Evolutionary conservation across 2,797 vertebrate species (phyloP).

Genomic region (Eurystomus glaucurus): DNA sequence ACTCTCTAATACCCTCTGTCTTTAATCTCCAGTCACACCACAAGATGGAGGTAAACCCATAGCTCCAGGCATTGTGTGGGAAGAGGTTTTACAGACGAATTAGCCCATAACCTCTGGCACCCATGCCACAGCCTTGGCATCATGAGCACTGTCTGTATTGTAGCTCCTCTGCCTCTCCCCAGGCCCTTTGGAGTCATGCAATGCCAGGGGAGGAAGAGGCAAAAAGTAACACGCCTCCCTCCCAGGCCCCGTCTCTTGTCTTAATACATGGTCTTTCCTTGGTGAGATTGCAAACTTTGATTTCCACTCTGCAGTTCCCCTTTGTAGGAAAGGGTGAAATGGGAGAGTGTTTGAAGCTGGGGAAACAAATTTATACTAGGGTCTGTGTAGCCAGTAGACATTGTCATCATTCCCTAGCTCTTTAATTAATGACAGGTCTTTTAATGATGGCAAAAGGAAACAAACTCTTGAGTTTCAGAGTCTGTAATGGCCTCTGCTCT

Average conservation of each 20-base stretch:
- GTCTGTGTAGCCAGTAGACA: background rate
- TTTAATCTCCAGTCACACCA: background rate
- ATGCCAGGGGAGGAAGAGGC: background rate
- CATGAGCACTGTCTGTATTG: background rate
- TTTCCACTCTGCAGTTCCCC: background rate
- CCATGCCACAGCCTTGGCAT: background rate
- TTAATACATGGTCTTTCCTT: background rate
- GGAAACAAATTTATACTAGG: accelerated
- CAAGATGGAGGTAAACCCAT: background rate
- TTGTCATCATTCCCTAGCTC: background rate
- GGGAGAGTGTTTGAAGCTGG: background rate
- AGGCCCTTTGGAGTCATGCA: accelerated
- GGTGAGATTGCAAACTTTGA: background rate
- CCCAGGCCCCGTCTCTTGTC: accelerated
- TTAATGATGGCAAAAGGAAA: background rate
- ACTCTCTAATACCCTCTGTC: background rate
- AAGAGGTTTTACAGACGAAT: background rate
- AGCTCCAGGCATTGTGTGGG: background rate
- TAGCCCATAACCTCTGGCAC: background rate
- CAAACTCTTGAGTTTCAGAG: background rate
- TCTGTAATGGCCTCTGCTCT: background rate
- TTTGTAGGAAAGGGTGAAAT: background rate
- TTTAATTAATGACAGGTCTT: background rate
- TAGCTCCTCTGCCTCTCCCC: background rate
- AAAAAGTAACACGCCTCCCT: background rate